Evolutionary conservation across 2,113 vertebrate species (phyloP), one percentile per base, ranked within the genome.

Genomic region (Pipra filicauda): DNA sequence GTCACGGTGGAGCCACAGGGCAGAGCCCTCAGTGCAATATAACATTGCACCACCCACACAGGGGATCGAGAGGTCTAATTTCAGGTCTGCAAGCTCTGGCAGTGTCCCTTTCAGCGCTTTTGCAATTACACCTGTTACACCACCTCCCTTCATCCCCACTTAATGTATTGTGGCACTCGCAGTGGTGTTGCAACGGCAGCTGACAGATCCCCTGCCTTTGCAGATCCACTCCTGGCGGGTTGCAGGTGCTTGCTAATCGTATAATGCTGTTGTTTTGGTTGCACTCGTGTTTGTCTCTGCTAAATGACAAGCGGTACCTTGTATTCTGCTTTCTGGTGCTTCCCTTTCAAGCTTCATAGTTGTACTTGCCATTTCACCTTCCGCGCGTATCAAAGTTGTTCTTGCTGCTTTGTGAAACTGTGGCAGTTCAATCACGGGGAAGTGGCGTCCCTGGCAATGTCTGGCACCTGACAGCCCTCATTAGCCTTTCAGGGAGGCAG

Each of bases 401-500:
- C 61, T 93, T 13, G 1, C 54, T 8, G 59, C 55, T 88, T 21
- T 24, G 93, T 5, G 82, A 19, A 30, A 6, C 0, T 0, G 43
- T 20, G 74, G 64, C 62, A 77, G 84, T 73, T 96, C 89, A 70
- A 4, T 87, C 86, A 64, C 4, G 6, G 94, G 93, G 84, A 92
- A 86, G 64, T 35, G 88, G 95, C 84, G 95, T 84, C 92, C 88
- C 92, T 31, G 21, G 86, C 84, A 78, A 77, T 48, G 59, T 96
- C 66, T 91, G 96, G 94, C 91, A 74, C 93, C 72, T 44, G 4
- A 85, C 80, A 81, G 93, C 85, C 80, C 84, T 95, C 95, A 41
- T 89, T 91, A 96, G 94, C 96, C 92, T 86, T 85, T 65, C 96
- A 91, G 11, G 2, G 66, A 82, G 69, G 85, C 91, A 90, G 94